A percentile compares a stretch with the other conserved stretches of the same genome.
Conservation (phyloP, 2,113 vertebrate species). For the Peromyscus maniculatus region DNA sequence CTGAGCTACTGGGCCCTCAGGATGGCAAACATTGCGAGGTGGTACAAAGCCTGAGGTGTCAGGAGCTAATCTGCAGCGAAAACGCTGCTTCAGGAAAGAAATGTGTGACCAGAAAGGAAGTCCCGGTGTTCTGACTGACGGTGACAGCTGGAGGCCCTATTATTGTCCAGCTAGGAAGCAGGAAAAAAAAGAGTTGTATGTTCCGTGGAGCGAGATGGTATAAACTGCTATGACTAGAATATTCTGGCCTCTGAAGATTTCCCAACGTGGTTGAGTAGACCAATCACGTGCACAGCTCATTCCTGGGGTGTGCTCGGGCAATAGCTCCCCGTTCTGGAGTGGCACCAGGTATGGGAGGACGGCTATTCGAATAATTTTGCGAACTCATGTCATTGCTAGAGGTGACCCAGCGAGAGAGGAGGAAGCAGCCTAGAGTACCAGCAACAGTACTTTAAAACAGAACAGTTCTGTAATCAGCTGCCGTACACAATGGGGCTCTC, state of each 20-base stretch:
- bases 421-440: fast-evolving
- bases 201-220: not conserved
- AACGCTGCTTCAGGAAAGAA: conserved; percentile 80
- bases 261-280: not conserved
- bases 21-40: conserved; percentile 74
- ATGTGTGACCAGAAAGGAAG: conserved; percentile 66
- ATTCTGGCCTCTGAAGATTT: conserved; percentile 18
- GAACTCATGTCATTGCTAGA: not conserved
- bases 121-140: conserved; percentile 66
- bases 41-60: conserved; percentile 71
- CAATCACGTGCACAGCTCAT: not conserved
- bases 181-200: not conserved
- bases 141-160: conserved; percentile 74
- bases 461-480: not conserved
- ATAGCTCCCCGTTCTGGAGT: not conserved
- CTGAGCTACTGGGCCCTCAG: conserved; percentile 37
- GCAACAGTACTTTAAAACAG: not conserved
- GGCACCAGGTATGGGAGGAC: no score
- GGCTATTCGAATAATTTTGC: not conserved
- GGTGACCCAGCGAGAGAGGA: not conserved
- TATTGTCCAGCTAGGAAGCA: conserved; percentile 48
- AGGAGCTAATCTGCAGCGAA: conserved; percentile 68
- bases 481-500: not conserved
- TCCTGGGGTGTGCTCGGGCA: no score
- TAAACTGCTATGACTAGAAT: not conserved